Base-by-base conservation (phyloP, 1,140 invertebrate species). In the Sinonovacula constricta region DNA sequence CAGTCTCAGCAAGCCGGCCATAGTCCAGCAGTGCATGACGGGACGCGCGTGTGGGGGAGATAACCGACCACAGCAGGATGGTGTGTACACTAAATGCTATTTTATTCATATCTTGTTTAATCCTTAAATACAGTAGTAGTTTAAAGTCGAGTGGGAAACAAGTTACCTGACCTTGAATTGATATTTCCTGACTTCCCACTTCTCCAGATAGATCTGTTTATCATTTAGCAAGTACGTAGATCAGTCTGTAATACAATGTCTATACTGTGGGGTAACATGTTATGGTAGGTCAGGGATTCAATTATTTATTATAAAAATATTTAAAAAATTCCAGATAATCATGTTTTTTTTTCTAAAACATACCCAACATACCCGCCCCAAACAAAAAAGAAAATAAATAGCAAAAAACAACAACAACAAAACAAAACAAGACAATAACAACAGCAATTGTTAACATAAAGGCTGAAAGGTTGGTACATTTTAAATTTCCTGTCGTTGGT, bases 21-120 rank as follows among this genome's bases (percentile, higher is more conserved):
- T 10, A 3, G 30, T 34, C 15, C 66, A 70, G 75, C 49, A 69
- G 33, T 78, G 75, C 63, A 68, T 24, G 30, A 31, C 75, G 12
- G 75, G 75, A n/a, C 33, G 33, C 18, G 39, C 66, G 0, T 78
- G 75, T 51, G 57, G 63, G 1, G 62, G 33, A 3, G 62, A 65
- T 34, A 28, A 33, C 3, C 53, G 71, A 18, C 54, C 53, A 28
- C 59, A 74, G 60, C 39, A 74, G 34, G 71, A 74, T 22, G 62
- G 71, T 63, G 30, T 53, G 45, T 51, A 12, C 12, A 24, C 7
- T 5, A 45, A 45, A 45, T 45, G 7, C 18, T 18, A 10, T 18
- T 10, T 45, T 18, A 45, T 18, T 45, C 18, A 45, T 10, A 7
- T 18, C 39, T 45, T 45, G 7, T 10, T 18, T 45, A 18, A 45